A percentile compares a stretch with the other conserved stretches of the same genome.
phyloP scores from a whole-genome alignment of 1,140 invertebrate genomes.

The Oncopodura yosiiana region DNA sequence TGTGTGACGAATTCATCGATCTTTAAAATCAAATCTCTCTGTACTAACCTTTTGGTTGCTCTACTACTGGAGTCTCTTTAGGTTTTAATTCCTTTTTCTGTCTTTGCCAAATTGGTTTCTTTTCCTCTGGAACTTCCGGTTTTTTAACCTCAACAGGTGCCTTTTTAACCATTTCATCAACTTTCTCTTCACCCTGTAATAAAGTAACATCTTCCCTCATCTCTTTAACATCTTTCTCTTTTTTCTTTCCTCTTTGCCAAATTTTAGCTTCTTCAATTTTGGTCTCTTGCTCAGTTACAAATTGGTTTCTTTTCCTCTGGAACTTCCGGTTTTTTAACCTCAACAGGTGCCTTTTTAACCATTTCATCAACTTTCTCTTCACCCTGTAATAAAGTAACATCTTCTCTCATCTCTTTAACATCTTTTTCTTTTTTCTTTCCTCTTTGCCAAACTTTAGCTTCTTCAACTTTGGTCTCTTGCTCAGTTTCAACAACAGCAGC shows the following conservation, averaged over 20 bases:
- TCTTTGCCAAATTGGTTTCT: slow-evolving; percentile 4
- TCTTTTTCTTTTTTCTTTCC: slow-evolving; percentile 39
- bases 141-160: background rate
- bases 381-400: slow-evolving; percentile 35
- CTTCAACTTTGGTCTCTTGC: background rate
- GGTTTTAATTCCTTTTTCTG: slow-evolving; percentile 1
- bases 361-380: slow-evolving; percentile 35
- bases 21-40: too few species aligned
- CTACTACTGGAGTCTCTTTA: background rate
- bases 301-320: too few species aligned
- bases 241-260: slow-evolving; percentile 19
- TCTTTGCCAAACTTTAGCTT: slow-evolving; percentile 36
- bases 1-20: too few species aligned
- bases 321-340: too few species aligned
- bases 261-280: slow-evolving; percentile 20
- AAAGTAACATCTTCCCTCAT: background rate
- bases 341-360: slow-evolving; percentile 34
- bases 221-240: background rate
- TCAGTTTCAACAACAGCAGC: background rate
- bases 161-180: background rate
- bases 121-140: background rate
- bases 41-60: background rate
- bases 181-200: background rate
- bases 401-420: slow-evolving; percentile 31
- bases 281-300: slow-evolving; percentile 11